Conservation (phyloP, 1,140 invertebrate species). For the Hylaeus volcanicus region DNA sequence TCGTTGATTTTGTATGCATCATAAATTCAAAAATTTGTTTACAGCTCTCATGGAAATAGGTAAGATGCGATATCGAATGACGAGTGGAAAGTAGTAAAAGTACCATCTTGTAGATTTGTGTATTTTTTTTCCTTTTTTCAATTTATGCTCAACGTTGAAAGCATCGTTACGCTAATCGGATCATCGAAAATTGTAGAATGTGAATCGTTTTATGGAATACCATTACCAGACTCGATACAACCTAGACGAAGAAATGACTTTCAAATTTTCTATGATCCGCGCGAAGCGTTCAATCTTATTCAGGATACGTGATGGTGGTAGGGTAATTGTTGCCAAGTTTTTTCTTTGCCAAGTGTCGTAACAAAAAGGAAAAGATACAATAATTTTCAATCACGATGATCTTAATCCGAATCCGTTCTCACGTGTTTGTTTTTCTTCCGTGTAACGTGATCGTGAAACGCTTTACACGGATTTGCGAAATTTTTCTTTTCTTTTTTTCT, state of each 20-base stretch:
- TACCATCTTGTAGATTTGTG: conserved; percentile 66
- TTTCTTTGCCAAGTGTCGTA: conserved; percentile 17
- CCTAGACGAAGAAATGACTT: neutral
- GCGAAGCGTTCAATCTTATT: conserved; percentile 16
- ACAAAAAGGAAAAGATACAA: conserved; percentile 5
- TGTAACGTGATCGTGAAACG: neutral
- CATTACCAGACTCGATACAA: no score
- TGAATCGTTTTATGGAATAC: neutral
- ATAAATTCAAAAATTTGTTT: conserved; percentile 76
- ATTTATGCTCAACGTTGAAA: conserved; percentile 37
- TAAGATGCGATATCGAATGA: conserved; percentile 77
- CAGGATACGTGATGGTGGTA: conserved; percentile 75
- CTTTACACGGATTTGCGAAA: conserved; percentile 8
- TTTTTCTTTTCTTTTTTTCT: conserved; percentile 55
- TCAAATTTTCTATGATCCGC: conserved; percentile 48
- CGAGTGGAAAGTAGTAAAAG: conserved; percentile 72
- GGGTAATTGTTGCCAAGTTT: conserved; percentile 69
- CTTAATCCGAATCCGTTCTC: conserved; percentile 4
- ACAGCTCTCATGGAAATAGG: conserved; percentile 80
- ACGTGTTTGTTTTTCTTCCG: neutral
- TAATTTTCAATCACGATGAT: conserved; percentile 19
- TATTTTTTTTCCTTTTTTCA: conserved; percentile 63
- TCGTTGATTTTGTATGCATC: conserved; percentile 65
- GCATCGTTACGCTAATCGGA: conserved; percentile 23
- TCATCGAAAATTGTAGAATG: conserved; percentile 49